Percentiles rank a stretch among this genome's conserved stretches.
These are phyloP conservation scores for Psittacula derbiana DNA, from an alignment of 2,797 vertebrate species.

Conservation along the genomic window DNA sequence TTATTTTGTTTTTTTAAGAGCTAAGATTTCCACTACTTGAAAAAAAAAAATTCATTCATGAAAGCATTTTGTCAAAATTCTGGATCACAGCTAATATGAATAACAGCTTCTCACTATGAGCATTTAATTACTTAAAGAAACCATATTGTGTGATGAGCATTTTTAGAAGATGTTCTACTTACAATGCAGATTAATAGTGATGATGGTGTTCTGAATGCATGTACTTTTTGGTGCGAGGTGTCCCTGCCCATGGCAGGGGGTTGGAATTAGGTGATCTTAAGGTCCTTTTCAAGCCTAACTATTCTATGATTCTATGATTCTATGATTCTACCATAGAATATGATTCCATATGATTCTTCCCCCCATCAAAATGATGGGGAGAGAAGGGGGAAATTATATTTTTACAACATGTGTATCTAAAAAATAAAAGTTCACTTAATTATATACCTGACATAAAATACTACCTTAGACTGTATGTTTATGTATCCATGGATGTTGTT, in stretches of 20 bases:
- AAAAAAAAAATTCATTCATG: background rate
- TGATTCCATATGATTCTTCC: background rate
- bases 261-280: background rate
- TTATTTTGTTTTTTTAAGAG: background rate
- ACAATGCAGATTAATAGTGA: background rate
- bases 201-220: background rate
- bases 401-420: background rate
- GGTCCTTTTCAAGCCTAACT: background rate
- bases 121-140: background rate
- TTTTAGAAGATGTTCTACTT: background rate
- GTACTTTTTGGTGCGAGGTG: background rate
- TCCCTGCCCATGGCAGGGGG: background rate
- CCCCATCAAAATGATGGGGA: background rate
- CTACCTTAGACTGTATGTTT: background rate
- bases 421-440: background rate
- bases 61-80: background rate
- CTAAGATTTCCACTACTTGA: background rate
- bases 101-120: background rate
- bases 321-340: background rate
- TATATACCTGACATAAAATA: background rate
- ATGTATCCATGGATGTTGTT: background rate
- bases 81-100: background rate
- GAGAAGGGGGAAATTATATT: background rate
- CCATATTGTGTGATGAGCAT: background rate
- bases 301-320: background rate